Base-by-base conservation (phyloP, 1,140 invertebrate genomes). In the Heliconius melpomene region DNA sequence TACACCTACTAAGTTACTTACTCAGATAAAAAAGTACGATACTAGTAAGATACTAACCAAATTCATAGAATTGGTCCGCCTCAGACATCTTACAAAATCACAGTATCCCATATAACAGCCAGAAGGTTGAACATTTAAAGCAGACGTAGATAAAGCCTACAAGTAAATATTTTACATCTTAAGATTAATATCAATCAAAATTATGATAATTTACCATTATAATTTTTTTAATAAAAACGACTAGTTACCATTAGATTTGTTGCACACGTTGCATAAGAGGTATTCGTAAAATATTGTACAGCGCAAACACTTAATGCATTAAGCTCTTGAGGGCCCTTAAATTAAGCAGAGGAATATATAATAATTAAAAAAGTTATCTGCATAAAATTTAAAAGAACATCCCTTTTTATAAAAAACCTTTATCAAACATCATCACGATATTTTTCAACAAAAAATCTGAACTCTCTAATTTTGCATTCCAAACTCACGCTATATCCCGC, bases 51-150 rank as follows among this genome's bases (percentile, higher is more conserved):
- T 78, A 79, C 80, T 77, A 91, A 96, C 95, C 90, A 96, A 87
- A 86, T 95, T 94, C 80, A 94, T 88, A 32, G 95, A 94, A 87
- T 96, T 96, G 2, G 92, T 89, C 84, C 94, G 93, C 85, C 95
- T 85, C 54, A 96, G 86, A 81, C 95, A 96, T 7, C 94, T 90
- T 8, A 95, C 95, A 86, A 95, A 95, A 86, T 95, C 93, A 85
- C 95, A 96, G 84, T 95, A 96, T 20, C 95, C 95, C 84, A 94
- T 93, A 38, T 94, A 95, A 75, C 95, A 94, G 13, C 92, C 91
- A 73, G 92, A 90, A 52, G 92, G 87, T 79, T 94, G 91, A 13
- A 93, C 91, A 86, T 94, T 94, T 71, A 94, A 86, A 36, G 92
- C 91, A 50, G 93, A 94, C 32, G 91, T 90, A n/a, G 93, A 89